Evolutionary conservation across 2,888 invertebrate genomes (phyloP), one percentile per base, ranked within the genome.

Genomic region (Ochropleura plecta): DNA sequence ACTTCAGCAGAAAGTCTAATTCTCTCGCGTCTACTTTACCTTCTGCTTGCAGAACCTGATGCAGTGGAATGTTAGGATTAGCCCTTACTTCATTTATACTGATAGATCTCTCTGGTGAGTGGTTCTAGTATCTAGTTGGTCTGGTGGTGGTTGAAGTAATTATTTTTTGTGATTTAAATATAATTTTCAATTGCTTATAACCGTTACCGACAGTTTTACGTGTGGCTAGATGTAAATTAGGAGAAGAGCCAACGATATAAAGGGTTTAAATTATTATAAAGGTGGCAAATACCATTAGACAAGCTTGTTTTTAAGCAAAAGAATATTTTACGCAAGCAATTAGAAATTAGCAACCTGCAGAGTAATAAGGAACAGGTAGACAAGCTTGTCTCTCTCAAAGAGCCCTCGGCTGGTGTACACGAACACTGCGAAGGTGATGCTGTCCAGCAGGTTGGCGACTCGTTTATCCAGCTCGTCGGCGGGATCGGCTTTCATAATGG

Each of bases 341-440:
- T 2, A 42, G 5, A 51, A 63, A 20, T 40, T 8, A 51, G 18
- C 5, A 81, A 98, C 98, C 97, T 98, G 98, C 88, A 99, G 96
- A 0, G 98, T 97, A 97, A 99, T 97, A 92, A 99, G 98, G 60
- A 98, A 98, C 69, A 98, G 97, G 91, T 99, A 99, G 77, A 98
- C 99, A 12, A 99, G 96, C 92, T 99, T 99, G 92, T 99, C 99
- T 78, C 97, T 97, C 94, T 99, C 99, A 93, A 99, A 99, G 8
- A 99, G 97, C 9, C 99, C 99, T 84, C 99, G 96, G 65, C 98
- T 98, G 0, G 99, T 99, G 92, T 99, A 99, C 89, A 98, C 97
- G 91, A 97, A 99, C 0, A 99, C 98, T 18, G 98, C 97, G 91
- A 97, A 99, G 0, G 99, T 98, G 84, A 99, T 99, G 85, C 97